phyloP scores from a whole-genome alignment of 1,140 invertebrate species.

The Meloidogyne exigua region DNA sequence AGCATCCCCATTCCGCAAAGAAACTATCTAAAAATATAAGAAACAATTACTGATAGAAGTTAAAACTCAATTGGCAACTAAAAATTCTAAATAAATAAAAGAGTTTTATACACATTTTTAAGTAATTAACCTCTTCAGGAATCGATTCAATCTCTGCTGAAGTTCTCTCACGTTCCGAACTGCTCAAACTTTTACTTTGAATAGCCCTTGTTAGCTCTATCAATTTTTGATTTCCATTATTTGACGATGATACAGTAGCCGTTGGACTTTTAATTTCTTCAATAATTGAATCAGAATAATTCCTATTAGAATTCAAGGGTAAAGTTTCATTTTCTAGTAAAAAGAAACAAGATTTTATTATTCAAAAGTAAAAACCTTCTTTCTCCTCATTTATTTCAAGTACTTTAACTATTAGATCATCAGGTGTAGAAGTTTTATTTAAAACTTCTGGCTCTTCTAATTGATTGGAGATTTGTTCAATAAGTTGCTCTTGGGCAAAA shows the following conservation, averaged over 20 bases:
- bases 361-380: neutral
- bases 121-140: neutral
- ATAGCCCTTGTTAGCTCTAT: neutral
- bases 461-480: neutral
- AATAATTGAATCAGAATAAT: neutral
- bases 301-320: neutral
- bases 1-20: neutral
- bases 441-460: neutral
- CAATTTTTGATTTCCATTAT: neutral
- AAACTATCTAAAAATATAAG: neutral
- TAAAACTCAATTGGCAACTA: neutral
- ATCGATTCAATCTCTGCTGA: constrained; percentile 9
- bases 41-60: neutral
- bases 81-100: neutral
- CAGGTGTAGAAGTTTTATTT: neutral
- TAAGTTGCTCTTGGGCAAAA: neutral
- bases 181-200: neutral
- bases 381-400: neutral
- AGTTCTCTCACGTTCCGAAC: neutral
- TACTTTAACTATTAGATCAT: neutral
- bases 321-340: neutral
- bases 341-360: neutral
- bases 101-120: too few species aligned
- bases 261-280: neutral
- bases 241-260: neutral